phyloP scores from a whole-genome alignment of 2,113 vertebrate genomes.

The Toxotes jaculatrix region DNA sequence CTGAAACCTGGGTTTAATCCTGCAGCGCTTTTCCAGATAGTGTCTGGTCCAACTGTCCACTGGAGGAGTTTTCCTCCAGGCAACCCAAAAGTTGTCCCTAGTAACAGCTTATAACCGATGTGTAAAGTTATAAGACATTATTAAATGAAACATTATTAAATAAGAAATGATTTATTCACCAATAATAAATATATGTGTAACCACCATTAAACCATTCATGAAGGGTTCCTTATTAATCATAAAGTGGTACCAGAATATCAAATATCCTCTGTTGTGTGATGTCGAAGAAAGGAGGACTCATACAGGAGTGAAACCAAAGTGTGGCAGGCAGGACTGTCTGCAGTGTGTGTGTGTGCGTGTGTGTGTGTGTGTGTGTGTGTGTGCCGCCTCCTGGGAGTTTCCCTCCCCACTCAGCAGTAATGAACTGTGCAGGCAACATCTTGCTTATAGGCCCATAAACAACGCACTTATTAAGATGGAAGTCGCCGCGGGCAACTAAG shows the following conservation, averaged over 20 bases:
- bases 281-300: background rate
- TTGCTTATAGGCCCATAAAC: constrained; percentile 81
- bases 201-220: background rate
- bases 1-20: background rate
- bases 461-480: constrained; percentile 81
- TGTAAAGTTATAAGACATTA: background rate
- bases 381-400: constrained; percentile 58
- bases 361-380: constrained; percentile 25
- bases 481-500: constrained; percentile 63
- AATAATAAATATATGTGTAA: background rate
- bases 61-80: background rate
- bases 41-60: background rate
- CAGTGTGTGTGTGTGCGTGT: constrained; percentile 8
- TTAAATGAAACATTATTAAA: background rate
- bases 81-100: background rate
- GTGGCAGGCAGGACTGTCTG: background rate
- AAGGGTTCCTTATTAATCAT: background rate
- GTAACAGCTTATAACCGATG: background rate
- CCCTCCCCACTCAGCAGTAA: constrained; percentile 77
- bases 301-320: constrained; percentile 17
- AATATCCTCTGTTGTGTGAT: background rate
- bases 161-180: background rate
- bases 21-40: background rate
- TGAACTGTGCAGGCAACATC: constrained; percentile 79
- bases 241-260: background rate